These are phyloP conservation scores for Phasianus colchicus DNA, from an alignment of 2,113 vertebrate genomes.

Conservation along the genomic window DNA sequence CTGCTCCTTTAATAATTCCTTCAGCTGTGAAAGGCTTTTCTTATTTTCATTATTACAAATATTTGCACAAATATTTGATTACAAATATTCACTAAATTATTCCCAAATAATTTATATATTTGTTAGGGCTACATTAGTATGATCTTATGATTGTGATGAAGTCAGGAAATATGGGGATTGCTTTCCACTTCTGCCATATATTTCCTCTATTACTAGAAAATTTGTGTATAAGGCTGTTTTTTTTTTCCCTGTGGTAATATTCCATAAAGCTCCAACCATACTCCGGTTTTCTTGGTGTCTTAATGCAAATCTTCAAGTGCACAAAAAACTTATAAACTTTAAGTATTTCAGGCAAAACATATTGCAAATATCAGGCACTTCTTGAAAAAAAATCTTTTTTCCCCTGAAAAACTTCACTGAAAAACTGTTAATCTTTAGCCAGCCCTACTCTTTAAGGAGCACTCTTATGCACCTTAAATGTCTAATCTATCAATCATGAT, in stretches of 20 bases:
- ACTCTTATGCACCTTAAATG: background rate
- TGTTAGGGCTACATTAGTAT: background rate
- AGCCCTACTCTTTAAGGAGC: background rate
- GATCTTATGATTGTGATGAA: background rate
- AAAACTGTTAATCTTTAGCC: background rate
- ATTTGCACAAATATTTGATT: background rate
- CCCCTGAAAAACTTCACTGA: background rate
- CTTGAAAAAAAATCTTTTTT: background rate
- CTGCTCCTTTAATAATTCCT: fast-evolving
- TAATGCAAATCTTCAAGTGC: background rate
- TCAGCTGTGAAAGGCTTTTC: background rate
- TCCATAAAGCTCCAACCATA: background rate
- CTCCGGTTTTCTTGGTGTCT: background rate
- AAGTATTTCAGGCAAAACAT: background rate
- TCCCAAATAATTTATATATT: background rate
- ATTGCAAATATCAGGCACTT: background rate
- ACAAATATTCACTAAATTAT: background rate
- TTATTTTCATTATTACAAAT: background rate
- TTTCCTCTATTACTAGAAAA: background rate
- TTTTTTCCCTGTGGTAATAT: background rate
- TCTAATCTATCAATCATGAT: background rate
- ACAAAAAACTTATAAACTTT: background rate
- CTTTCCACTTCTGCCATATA: background rate
- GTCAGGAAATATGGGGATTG: background rate
- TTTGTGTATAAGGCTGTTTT: fast-evolving